phyloP scores from a whole-genome alignment of 2,797 vertebrate species.

The Gallirallus australis region DNA sequence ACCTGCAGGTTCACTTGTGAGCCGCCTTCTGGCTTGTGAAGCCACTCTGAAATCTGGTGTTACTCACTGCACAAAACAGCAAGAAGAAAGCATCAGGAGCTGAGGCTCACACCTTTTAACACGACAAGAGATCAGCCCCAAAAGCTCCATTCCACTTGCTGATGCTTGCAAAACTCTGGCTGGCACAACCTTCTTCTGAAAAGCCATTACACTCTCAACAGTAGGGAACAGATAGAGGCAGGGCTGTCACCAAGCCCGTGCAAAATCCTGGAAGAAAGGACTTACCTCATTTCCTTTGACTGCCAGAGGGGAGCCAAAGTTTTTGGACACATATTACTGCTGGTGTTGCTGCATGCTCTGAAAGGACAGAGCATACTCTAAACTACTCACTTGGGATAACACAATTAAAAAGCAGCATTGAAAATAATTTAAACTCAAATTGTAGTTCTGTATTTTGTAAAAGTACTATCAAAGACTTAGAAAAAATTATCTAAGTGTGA shows the following conservation, averaged over 20 bases:
- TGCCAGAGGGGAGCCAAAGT: neutral
- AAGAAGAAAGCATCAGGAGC: neutral
- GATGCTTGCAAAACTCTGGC: neutral
- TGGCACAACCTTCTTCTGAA: neutral
- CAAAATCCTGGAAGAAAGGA: neutral
- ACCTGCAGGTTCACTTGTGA: neutral
- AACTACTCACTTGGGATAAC: neutral
- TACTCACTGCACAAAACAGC: neutral
- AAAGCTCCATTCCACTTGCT: neutral
- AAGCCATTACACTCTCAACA: neutral
- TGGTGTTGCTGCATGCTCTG: neutral
- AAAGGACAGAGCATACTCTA: neutral
- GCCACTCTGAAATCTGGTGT: neutral
- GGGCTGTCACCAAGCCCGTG: neutral
- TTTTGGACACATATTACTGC: neutral
- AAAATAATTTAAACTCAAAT: neutral
- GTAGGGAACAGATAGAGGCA: neutral
- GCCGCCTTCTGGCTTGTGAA: neutral
- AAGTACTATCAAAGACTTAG: neutral
- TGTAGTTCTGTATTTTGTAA: neutral
- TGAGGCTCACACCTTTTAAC: neutral
- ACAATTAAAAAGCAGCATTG: neutral
- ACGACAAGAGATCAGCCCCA: neutral
- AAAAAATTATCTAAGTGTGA: neutral
- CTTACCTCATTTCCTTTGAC: neutral